Conservation (phyloP, 2,888 invertebrate species). For the Glomeris marginata region DNA sequence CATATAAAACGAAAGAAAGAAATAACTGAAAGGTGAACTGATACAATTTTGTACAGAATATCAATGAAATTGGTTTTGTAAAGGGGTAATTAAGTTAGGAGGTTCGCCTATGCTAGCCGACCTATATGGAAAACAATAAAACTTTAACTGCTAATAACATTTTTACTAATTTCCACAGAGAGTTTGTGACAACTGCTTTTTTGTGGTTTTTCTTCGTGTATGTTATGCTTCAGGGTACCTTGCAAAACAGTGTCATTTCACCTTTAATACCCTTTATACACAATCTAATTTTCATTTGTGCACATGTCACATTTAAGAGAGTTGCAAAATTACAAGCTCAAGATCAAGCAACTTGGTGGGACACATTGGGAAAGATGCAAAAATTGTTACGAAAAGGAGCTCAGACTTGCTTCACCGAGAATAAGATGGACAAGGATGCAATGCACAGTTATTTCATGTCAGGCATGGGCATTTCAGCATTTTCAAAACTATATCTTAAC, state of each 20-base stretch:
- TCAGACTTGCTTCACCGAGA: constrained; percentile 61
- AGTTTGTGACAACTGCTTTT: too few relatives aligned
- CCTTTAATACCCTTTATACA: background rate
- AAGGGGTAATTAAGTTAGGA: too few relatives aligned
- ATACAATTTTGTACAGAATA: too few relatives aligned
- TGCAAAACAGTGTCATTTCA: background rate
- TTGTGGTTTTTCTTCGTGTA: too few relatives aligned
- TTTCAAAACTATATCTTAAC: background rate
- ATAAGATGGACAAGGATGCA: constrained; percentile 75
- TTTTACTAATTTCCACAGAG: too few relatives aligned
- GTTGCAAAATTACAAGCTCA: constrained; percentile 90
- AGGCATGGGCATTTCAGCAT: constrained; percentile 41
- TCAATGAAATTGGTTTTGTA: too few relatives aligned
- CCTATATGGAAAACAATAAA: too few relatives aligned
- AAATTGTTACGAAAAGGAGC: constrained; percentile 85
- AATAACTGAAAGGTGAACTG: too few relatives aligned
- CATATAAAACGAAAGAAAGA: too few relatives aligned
- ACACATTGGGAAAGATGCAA: constrained; percentile 87
- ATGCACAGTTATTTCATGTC: constrained; percentile 99
- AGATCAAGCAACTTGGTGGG: constrained; percentile 97
- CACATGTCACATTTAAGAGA: constrained; percentile 39
- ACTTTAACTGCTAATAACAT: too few relatives aligned
- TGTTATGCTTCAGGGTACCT: too few relatives aligned
- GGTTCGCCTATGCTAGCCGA: too few relatives aligned
- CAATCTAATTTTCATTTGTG: background rate